A percentile compares a stretch with the other conserved stretches of the same genome.
Evolutionary conservation across 2,113 vertebrate species (phyloP).

Genomic region (Tinamus guttatus): DNA sequence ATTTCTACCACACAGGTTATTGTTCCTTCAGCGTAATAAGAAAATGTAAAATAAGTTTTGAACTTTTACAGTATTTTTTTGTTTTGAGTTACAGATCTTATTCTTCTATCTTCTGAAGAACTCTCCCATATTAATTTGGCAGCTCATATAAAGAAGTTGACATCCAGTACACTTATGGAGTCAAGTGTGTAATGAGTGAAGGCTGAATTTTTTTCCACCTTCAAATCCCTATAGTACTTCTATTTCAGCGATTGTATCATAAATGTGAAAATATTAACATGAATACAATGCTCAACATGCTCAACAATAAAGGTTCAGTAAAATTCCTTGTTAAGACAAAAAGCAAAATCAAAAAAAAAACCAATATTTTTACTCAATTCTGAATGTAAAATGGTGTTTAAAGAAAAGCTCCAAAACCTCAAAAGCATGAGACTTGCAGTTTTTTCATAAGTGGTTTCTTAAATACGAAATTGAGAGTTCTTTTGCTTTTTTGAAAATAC

Average conservation of each 20-base stretch:
- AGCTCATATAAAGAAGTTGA: background rate
- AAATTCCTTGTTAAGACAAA: background rate
- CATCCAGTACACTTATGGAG: background rate
- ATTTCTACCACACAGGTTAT: background rate
- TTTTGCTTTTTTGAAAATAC: constrained; percentile 2
- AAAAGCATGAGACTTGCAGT: background rate
- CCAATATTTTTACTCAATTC: background rate
- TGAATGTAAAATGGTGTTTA: background rate
- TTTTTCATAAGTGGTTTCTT: background rate
- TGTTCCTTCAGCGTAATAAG: background rate
- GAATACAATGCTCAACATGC: background rate
- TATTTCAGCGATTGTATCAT: background rate
- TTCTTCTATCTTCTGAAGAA: background rate
- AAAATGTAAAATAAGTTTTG: background rate
- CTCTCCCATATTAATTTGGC: background rate
- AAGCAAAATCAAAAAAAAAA: no score
- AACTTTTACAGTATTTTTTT: background rate
- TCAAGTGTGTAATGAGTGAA: background rate
- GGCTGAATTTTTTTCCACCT: background rate
- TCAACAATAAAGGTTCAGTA: background rate
- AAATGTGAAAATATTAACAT: background rate
- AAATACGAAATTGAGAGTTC: background rate
- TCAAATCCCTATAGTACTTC: background rate
- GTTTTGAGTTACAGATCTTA: background rate
- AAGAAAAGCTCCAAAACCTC: background rate